Percentiles rank a stretch among this genome's conserved stretches.
Evolutionary conservation across 2,888 invertebrate species (phyloP).

Genomic region (Autographa pulchrina): DNA sequence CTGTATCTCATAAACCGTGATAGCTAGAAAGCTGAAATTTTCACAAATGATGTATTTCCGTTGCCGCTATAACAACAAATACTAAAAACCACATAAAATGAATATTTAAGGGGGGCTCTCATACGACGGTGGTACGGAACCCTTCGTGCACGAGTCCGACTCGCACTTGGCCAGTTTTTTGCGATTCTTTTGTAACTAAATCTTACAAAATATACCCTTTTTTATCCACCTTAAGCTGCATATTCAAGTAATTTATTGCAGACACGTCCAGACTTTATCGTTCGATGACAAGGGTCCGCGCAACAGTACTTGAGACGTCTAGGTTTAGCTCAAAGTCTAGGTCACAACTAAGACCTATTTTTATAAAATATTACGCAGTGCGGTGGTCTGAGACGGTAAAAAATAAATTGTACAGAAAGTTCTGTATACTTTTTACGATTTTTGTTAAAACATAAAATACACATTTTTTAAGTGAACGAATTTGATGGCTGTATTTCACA

Average conservation of each 20-base stretch:
- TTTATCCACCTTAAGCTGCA: not conserved
- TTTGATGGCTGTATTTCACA: too few species aligned
- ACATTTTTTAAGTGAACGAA: not conserved
- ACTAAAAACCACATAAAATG: too few species aligned
- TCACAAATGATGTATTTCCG: too few species aligned
- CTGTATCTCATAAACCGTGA: too few species aligned
- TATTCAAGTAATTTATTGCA: conserved; percentile 16
- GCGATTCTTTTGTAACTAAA: not conserved
- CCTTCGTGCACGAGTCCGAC: too few species aligned
- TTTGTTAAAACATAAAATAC: not conserved
- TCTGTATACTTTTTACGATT: not conserved
- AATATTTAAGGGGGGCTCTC: too few species aligned
- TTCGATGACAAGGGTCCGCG: conserved; percentile 20
- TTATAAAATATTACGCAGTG: conserved; percentile 31
- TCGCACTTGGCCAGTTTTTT: too few species aligned
- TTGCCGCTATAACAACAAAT: too few species aligned
- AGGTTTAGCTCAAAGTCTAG: conserved; percentile 11
- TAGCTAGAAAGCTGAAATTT: too few species aligned
- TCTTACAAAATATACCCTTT: not conserved
- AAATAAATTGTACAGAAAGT: not conserved
- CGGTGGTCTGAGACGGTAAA: conserved; percentile 17
- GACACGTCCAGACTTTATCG: conserved; percentile 32
- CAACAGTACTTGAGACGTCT: conserved; percentile 1
- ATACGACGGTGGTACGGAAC: too few species aligned
- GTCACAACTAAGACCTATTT: conserved; percentile 19